Evolutionary conservation across 1,140 invertebrate species (phyloP).

Genomic region (Drosophila cardini): DNA sequence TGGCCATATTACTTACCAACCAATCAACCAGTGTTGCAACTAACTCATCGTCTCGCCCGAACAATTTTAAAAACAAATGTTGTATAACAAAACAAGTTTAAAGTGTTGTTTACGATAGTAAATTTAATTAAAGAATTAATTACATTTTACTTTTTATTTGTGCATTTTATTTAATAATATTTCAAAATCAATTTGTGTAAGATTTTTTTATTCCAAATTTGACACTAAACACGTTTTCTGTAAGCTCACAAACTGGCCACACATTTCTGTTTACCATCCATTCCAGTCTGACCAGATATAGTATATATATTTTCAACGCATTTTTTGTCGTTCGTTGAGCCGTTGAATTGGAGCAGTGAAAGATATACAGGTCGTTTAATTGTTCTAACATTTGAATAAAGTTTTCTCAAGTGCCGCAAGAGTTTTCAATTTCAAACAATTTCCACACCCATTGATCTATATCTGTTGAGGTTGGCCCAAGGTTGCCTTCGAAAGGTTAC

Average conservation of each 20-base stretch:
- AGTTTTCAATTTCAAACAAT: conserved; percentile 77
- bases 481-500: conserved; percentile 70
- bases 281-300: conserved; percentile 38
- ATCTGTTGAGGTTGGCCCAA: conserved; percentile 57
- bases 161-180: too few species aligned
- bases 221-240: conserved; percentile 42
- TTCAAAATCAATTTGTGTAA: neutral
- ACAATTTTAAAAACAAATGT: conserved; percentile 8
- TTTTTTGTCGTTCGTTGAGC: neutral
- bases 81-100: neutral
- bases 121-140: conserved; percentile 17
- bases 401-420: conserved; percentile 33
- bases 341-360: neutral
- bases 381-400: neutral
- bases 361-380: conserved; percentile 3
- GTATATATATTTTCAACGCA: conserved; percentile 1
- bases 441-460: conserved; percentile 73
- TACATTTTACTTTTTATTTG: neutral
- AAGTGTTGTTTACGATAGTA: conserved; percentile 6
- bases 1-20: conserved; percentile 19
- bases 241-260: neutral
- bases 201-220: conserved; percentile 11
- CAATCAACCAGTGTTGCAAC: conserved; percentile 12
- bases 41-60: conserved; percentile 42
- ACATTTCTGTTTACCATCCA: conserved; percentile 13